Conservation (phyloP, 2,113 vertebrate genomes). For the Cephalophus harveyi region DNA sequence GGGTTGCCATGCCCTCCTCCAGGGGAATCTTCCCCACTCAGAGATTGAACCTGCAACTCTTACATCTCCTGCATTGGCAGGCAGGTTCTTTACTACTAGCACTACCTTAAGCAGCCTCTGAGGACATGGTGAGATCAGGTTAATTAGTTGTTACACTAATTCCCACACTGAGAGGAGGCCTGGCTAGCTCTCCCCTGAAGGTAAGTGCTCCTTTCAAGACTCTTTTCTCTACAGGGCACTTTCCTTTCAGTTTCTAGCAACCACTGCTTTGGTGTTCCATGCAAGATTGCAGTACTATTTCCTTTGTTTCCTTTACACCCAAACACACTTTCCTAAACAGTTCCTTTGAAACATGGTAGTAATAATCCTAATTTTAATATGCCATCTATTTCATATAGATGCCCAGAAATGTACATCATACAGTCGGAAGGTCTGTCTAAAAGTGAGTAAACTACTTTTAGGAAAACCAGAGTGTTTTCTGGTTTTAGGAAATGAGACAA, state of each 20-base stretch:
- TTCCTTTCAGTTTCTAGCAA: background rate
- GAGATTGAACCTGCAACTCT: background rate
- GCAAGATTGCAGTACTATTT: background rate
- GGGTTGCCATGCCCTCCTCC: background rate
- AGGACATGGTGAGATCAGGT: background rate
- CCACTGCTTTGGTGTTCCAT: background rate
- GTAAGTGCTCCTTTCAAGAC: background rate
- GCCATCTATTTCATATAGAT: background rate
- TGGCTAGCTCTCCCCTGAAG: background rate
- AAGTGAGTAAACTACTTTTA: background rate
- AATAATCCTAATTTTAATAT: background rate
- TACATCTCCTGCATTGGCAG: background rate
- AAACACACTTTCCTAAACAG: background rate
- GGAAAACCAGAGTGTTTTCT: background rate
- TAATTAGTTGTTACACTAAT: no score
- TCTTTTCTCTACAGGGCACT: background rate
- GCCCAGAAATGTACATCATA: background rate
- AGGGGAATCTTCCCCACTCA: background rate
- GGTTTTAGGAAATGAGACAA: background rate
- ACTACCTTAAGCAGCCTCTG: background rate
- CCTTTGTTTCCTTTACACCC: background rate
- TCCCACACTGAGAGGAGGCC: fast-evolving
- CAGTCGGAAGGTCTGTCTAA: background rate
- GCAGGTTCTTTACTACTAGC: background rate
- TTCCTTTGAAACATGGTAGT: background rate